Conservation (phyloP, 1,140 invertebrate species). For the Pogonognathellus flavescens region DNA sequence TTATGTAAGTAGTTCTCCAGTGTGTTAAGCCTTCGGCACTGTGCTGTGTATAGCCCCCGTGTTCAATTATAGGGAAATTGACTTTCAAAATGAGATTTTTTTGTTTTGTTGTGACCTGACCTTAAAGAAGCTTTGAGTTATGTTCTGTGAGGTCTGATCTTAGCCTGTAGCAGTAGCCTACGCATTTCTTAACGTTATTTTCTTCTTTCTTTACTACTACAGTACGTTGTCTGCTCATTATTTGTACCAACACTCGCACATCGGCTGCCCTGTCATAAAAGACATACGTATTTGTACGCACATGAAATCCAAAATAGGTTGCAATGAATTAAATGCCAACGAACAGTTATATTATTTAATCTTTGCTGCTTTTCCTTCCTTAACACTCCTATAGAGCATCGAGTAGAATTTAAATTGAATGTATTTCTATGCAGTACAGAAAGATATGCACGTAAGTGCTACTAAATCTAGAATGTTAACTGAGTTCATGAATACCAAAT, state of each 20-base stretch:
- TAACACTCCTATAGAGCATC: too few species aligned
- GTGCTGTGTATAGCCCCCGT: constrained; percentile 25
- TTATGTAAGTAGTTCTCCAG: constrained; percentile 14
- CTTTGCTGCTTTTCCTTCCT: too few species aligned
- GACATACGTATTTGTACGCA: too few species aligned
- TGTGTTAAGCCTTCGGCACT: neutral
- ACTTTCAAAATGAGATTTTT: constrained; percentile 43
- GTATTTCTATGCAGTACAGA: too few species aligned
- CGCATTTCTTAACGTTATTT: neutral
- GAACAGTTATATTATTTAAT: too few species aligned
- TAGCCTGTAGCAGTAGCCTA: neutral
- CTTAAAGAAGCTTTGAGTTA: constrained; percentile 25
- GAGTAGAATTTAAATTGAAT: neutral
- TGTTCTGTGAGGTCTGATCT: constrained; percentile 22
- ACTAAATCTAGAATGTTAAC: too few species aligned
- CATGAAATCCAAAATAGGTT: too few species aligned
- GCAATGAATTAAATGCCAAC: too few species aligned
- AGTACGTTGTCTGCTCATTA: neutral
- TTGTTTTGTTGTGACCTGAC: constrained; percentile 42
- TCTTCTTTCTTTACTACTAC: neutral
- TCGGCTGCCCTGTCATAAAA: too few species aligned
- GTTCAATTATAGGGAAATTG: constrained; percentile 37
- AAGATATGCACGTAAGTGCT: too few species aligned
- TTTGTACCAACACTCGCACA: neutral
- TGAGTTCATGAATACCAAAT: constrained; percentile 15